A percentile compares a stretch with the other conserved stretches of the same genome.
These are phyloP conservation scores for Cheilosia grossa DNA, from an alignment of 2,888 invertebrate species.

Conservation along the genomic window DNA sequence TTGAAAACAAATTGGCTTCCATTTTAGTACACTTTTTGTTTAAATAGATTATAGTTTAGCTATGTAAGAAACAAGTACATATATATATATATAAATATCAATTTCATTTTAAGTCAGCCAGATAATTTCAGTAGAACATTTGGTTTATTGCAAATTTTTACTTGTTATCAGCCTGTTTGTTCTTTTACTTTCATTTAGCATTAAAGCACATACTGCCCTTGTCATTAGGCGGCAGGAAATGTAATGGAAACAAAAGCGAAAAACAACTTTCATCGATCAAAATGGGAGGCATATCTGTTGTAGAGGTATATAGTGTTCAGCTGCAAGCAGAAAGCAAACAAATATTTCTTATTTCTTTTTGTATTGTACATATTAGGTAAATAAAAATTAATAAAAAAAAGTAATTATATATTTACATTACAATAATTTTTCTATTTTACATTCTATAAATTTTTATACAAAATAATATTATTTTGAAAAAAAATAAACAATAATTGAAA, in stretches of 20 bases:
- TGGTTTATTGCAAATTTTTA: conserved; percentile 30
- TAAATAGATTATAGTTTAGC: conserved; percentile 58
- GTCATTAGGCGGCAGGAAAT: conserved; percentile 25
- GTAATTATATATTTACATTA: conserved; percentile 71
- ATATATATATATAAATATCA: conserved; percentile 56
- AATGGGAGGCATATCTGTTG: conserved; percentile 35
- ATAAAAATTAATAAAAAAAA: conserved; percentile 44
- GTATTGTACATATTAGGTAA: conserved; percentile 71
- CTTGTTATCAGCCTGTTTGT: conserved; percentile 37
- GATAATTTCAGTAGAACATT: conserved; percentile 48
- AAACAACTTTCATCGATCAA: conserved; percentile 35
- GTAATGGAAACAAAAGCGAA: conserved; percentile 25
- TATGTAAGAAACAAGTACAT: conserved; percentile 40
- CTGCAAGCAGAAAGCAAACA: conserved; percentile 68
- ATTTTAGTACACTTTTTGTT: conserved; percentile 70
- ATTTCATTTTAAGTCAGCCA: conserved; percentile 57
- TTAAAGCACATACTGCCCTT: conserved; percentile 48
- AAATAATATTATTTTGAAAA: conserved; percentile 72
- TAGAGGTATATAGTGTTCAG: conserved; percentile 66
- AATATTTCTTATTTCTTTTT: conserved; percentile 36
- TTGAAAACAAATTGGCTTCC: conserved; percentile 76
- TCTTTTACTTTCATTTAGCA: conserved; percentile 45
- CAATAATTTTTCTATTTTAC: conserved; percentile 74
- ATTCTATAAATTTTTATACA: conserved; percentile 75
- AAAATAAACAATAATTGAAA: conserved; percentile 51